These are phyloP conservation scores for Martes martes DNA, from an alignment of 2,113 vertebrate genomes.

Conservation along the genomic window DNA sequence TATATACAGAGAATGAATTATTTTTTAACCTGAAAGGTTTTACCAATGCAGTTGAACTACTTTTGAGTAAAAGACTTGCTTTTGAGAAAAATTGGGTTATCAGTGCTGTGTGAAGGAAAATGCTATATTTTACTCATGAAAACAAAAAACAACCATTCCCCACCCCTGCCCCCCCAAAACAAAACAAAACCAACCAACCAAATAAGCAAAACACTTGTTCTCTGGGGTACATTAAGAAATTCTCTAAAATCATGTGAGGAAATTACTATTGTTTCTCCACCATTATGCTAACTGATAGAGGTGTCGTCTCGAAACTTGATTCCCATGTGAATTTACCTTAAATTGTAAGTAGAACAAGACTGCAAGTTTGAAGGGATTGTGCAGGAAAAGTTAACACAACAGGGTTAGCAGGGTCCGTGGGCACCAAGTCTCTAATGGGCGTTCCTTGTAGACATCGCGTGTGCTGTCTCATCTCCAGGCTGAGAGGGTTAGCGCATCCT, in stretches of 20 bases:
- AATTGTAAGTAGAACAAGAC: not conserved
- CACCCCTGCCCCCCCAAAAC: not conserved
- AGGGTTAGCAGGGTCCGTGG: rapidly evolving
- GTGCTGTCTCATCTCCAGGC: rapidly evolving
- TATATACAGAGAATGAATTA: not conserved
- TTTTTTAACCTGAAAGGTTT: not conserved
- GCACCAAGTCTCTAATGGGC: not conserved
- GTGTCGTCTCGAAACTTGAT: not conserved
- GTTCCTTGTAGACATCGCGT: rapidly evolving
- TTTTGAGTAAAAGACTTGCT: not conserved
- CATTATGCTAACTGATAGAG: not conserved
- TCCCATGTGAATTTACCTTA: not conserved
- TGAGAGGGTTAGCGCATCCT: rapidly evolving
- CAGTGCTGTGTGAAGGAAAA: not conserved
- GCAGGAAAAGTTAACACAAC: not conserved
- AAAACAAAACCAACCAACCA: not conserved
- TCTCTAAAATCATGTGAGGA: not conserved
- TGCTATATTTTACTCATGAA: not conserved
- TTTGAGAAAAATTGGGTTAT: not conserved
- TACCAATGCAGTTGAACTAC: not conserved
- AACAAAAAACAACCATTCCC: not conserved
- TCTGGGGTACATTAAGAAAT: not conserved
- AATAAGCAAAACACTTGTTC: not conserved
- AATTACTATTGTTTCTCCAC: not conserved
- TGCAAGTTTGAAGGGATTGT: not conserved